These are phyloP conservation scores for Biston betularia DNA, from an alignment of 2,888 invertebrate genomes.

Conservation along the genomic window DNA sequence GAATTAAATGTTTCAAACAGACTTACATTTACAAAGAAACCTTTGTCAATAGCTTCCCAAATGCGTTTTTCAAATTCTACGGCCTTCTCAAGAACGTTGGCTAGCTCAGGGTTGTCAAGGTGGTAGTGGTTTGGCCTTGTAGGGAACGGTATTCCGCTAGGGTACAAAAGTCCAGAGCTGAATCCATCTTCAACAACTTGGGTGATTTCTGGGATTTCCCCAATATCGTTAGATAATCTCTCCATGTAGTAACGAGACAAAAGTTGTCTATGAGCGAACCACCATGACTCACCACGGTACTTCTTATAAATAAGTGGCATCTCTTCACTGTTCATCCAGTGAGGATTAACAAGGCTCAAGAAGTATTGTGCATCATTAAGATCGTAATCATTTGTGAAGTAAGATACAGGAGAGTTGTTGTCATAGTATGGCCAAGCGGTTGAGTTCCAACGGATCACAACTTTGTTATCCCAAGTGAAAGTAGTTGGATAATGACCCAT, in stretches of 20 bases:
- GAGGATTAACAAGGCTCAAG: constrained; percentile 86
- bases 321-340: constrained; percentile 87
- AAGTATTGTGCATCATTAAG: constrained; percentile 89
- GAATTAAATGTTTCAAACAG: constrained; percentile 1
- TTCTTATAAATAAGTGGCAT: constrained; percentile 68
- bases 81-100: constrained; percentile 74
- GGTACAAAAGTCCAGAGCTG: constrained; percentile 87
- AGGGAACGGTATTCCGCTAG: constrained; percentile 89
- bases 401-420: constrained; percentile 86
- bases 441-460: constrained; percentile 87
- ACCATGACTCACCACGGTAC: constrained; percentile 42
- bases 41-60: constrained; percentile 86
- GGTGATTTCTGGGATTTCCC: constrained; percentile 87
- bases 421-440: constrained; percentile 85
- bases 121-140: constrained; percentile 86
- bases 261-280: constrained; percentile 86
- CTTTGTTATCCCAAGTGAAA: constrained; percentile 72
- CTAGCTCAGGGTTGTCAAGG: constrained; percentile 75
- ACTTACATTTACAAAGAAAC: constrained; percentile 78
- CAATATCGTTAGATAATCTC: constrained; percentile 89
- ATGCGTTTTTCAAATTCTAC: constrained; percentile 85
- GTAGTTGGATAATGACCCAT: constrained; percentile 65
- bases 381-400: constrained; percentile 91
- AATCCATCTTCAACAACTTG: constrained; percentile 86
- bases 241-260: constrained; percentile 91